Evolutionary conservation across 2,888 invertebrate species (phyloP).

Genomic region (Conistra vaccinii): DNA sequence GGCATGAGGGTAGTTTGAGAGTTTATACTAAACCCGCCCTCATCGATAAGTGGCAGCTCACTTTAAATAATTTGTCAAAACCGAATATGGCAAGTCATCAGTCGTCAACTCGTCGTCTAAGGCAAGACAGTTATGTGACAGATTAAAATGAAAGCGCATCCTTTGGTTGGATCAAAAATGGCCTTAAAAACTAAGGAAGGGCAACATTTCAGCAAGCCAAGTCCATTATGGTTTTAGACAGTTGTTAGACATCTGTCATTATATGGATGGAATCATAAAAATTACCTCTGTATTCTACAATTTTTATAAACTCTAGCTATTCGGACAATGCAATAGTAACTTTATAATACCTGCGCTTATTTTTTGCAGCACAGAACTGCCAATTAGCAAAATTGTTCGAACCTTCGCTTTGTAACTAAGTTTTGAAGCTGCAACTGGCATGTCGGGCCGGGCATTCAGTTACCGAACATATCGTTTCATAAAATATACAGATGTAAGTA

Average conservation of each 20-base stretch:
- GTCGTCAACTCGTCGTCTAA: not conserved
- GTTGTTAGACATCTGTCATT: too few relatives aligned
- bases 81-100: not conserved
- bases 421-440: constrained; percentile 39
- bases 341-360: not conserved
- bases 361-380: constrained; percentile 26
- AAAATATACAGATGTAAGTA: constrained; percentile 25
- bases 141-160: not conserved
- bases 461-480: constrained; percentile 24
- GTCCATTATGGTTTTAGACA: not conserved
- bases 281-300: not conserved
- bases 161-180: not conserved
- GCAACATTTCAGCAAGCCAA: too few relatives aligned
- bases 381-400: constrained; percentile 50
- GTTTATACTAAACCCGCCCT: not conserved
- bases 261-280: not conserved
- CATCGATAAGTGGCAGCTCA: not conserved
- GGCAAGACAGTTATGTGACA: not conserved
- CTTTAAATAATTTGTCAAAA: not conserved
- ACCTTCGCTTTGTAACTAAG: constrained; percentile 41
- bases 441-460: constrained; percentile 29
- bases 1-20: constrained; percentile 3
- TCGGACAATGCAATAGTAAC: not conserved
- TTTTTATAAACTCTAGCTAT: not conserved
- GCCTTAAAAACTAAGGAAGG: not conserved